Base-by-base conservation (phyloP, 1,140 invertebrate species). In the Eupristina koningsbergeri region DNA sequence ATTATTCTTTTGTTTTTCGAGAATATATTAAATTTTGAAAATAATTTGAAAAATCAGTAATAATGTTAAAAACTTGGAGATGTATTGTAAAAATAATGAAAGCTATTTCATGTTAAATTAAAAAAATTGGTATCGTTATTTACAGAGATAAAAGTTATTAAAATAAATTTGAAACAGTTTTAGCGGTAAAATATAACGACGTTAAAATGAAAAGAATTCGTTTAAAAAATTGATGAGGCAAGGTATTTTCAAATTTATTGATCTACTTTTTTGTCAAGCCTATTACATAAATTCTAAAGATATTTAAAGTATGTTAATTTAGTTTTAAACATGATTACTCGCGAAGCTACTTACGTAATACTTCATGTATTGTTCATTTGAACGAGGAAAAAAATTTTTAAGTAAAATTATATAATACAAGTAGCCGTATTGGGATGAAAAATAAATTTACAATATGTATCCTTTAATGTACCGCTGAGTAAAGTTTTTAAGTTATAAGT, bases 281-380 rank as follows among this genome's bases (percentile, higher is more conserved):
- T 26, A 39, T 71, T 41, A 41, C 39, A 71, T 71, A 71, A 71
- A 41, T 71, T 71, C 36, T 13, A 22, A 71, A 41, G 67, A 71
- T 41, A 26, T 19, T 26, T 71, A 41, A 41, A 41, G 67, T 71
- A 26, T 7, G 36, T n/a, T 71, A 71, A 71, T 71, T 71, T n/a
- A 71, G 36, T n/a, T 69, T 71, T 41, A 71, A 71, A 31, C 26
- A n/a, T 71, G 17, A 41, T 71, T 41, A 41, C 31, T 36, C 15
- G 64, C 15, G 64, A 36, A 36, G 64, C 15, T 22, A 41, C 39
- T 39, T 71, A 71, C 19, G 67, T 71, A 71, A 71, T 71, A 41
- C 67, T n/a, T 67, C 19, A 71, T 71, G 36, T 41, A 71, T 71
- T 71, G 26, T 67, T 67, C 13, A 36, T 67, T 67, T 34, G 36